phyloP scores from a whole-genome alignment of 2,888 invertebrate genomes.

The Pterostichus madidus region DNA sequence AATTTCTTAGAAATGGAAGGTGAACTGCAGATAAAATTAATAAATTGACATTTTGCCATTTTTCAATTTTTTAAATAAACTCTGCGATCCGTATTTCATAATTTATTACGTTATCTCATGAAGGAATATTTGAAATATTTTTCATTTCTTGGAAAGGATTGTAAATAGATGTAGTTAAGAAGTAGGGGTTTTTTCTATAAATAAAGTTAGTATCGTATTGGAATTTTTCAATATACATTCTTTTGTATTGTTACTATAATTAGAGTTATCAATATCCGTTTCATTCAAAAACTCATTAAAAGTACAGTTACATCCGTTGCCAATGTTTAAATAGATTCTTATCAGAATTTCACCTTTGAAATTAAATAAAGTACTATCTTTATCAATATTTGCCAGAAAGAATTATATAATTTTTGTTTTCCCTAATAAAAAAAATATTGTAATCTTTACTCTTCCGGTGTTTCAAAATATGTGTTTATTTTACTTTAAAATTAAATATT shows the following conservation, averaged over 20 bases:
- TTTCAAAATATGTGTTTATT: too few relatives aligned
- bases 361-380: too few relatives aligned
- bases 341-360: too few relatives aligned
- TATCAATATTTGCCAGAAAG: too few relatives aligned
- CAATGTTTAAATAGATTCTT: too few relatives aligned
- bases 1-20: background rate
- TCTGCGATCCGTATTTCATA: background rate
- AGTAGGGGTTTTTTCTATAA: background rate
- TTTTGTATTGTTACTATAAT: background rate
- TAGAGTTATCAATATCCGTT: slow-evolving; percentile 2
- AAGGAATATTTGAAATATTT: slow-evolving; percentile 2
- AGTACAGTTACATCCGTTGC: too few relatives aligned
- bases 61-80: slow-evolving; percentile 31
- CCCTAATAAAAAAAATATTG: too few relatives aligned
- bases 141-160: slow-evolving; percentile 1
- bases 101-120: slow-evolving; percentile 16
- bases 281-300: too few relatives aligned
- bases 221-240: background rate
- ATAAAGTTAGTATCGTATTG: background rate
- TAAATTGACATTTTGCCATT: slow-evolving; percentile 33
- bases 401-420: too few relatives aligned
- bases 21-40: background rate
- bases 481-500: too few relatives aligned
- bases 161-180: background rate
- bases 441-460: too few relatives aligned